Percentiles rank a stretch among this genome's conserved stretches.
These are phyloP conservation scores for Lasiommata megera DNA, from an alignment of 2,888 invertebrate genomes.

Conservation along the genomic window DNA sequence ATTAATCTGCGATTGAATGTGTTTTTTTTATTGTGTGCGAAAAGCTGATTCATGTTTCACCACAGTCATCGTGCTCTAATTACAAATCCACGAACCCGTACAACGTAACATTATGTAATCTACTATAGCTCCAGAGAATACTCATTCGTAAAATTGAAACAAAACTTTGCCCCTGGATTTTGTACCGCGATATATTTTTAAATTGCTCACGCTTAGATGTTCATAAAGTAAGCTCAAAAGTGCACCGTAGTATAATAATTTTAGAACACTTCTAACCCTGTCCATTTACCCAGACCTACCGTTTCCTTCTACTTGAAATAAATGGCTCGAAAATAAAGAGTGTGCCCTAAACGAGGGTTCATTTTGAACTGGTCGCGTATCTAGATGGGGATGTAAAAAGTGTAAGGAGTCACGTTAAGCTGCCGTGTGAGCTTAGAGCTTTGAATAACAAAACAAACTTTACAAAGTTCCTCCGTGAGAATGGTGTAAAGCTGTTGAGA, in stretches of 20 bases:
- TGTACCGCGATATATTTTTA: background rate
- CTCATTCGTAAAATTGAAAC: no score
- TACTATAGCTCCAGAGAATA: no score
- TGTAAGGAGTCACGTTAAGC: conserved; percentile 15
- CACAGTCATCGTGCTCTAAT: no score
- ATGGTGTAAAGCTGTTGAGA: conserved; percentile 9
- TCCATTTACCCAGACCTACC: conserved; percentile 35
- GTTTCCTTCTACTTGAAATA: background rate
- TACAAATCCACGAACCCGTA: no score
- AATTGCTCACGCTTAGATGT: background rate
- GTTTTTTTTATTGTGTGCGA: no score
- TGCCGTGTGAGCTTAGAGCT: conserved; percentile 21
- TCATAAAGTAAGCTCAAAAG: conserved; percentile 39
- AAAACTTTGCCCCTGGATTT: background rate
- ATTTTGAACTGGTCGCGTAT: conserved; percentile 17
- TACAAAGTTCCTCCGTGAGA: conserved; percentile 10
- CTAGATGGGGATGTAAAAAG: conserved; percentile 1
- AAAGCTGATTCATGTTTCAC: no score
- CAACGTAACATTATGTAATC: no score
- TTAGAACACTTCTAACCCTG: conserved; percentile 46
- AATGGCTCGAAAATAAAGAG: background rate
- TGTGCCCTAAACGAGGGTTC: background rate
- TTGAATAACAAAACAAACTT: conserved; percentile 24
- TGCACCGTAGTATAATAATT: conserved; percentile 49
- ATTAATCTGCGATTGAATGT: no score